A percentile compares a stretch with the other conserved stretches of the same genome.
phyloP scores from a whole-genome alignment of 2,113 vertebrate genomes.

The Crotalus tigris region DNA sequence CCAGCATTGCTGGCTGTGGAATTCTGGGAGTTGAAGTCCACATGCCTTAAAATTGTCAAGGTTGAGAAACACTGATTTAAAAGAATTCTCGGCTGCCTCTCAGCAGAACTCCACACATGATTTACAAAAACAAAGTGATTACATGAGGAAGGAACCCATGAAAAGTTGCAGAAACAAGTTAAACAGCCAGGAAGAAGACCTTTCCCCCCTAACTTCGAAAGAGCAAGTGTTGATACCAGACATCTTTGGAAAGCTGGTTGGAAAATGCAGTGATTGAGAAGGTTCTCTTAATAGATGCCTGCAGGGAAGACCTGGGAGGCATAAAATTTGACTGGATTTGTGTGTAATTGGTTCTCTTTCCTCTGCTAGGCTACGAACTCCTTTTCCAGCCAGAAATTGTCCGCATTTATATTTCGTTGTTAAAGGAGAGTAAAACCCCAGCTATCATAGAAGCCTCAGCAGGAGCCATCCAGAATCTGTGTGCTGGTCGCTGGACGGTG shows the following conservation, averaged over 20 bases:
- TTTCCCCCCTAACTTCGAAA: not conserved
- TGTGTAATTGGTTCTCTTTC: not conserved
- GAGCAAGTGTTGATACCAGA: not conserved
- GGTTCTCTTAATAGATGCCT: not conserved
- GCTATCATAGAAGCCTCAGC: constrained; percentile 91
- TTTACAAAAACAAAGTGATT: not conserved
- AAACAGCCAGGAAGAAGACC: not conserved
- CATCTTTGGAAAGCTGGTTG: not conserved
- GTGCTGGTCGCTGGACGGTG: constrained; percentile 90
- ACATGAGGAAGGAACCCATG: not conserved
- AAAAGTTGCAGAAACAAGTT: not conserved
- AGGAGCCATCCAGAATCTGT: constrained; percentile 93
- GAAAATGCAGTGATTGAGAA: not conserved
- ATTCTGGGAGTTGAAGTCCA: too few relatives aligned
- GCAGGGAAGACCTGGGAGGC: not conserved
- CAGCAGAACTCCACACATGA: not conserved
- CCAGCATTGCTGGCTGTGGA: too few relatives aligned
- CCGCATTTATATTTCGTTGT: constrained; percentile 88
- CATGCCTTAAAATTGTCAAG: too few relatives aligned
- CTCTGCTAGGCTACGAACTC: constrained; percentile 85
- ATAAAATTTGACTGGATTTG: not conserved
- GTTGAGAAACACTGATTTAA: not conserved
- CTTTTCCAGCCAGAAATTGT: constrained; percentile 94
- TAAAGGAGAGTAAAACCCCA: constrained; percentile 88
- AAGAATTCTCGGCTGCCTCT: not conserved